phyloP scores from a whole-genome alignment of 2,888 invertebrate species.

The Ophioninae sp. region DNA sequence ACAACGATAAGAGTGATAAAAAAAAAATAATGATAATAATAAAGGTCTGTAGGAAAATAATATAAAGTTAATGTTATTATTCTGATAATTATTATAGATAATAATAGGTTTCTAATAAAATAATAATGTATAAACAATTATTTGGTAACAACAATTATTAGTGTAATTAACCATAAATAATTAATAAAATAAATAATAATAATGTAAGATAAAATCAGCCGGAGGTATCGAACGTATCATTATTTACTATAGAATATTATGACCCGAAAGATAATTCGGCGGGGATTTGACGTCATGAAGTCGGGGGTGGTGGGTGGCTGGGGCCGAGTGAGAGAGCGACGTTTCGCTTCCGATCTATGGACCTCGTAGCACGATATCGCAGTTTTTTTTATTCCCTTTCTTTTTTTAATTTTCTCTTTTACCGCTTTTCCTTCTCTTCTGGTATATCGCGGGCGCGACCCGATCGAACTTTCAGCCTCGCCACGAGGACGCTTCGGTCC shows the following conservation, averaged over 20 bases:
- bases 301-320: conserved; percentile 21
- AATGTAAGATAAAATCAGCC: background rate
- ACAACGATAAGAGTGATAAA: too few relatives aligned
- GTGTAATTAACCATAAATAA: too few relatives aligned
- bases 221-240: conserved; percentile 9
- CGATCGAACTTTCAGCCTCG: conserved; percentile 63
- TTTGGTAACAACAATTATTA: too few relatives aligned
- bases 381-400: conserved; percentile 30
- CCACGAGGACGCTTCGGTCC: conserved; percentile 60
- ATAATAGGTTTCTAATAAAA: too few relatives aligned
- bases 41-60: too few relatives aligned
- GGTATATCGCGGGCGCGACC: conserved; percentile 47
- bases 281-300: conserved; percentile 48
- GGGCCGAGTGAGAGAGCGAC: conserved; percentile 27
- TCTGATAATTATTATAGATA: too few relatives aligned
- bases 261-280: conserved; percentile 43
- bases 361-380: conserved; percentile 48
- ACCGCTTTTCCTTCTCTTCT: conserved; percentile 28
- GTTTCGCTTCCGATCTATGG: conserved; percentile 57
- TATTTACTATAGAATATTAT: conserved; percentile 32
- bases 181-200: background rate
- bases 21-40: too few relatives aligned
- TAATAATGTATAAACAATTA: too few relatives aligned
- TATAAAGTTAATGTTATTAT: too few relatives aligned
- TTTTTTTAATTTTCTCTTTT: conserved; percentile 20